Evolutionary conservation across 2,797 vertebrate species (phyloP), one percentile per base, ranked within the genome.

Genomic region (Acipenser transmontanus): DNA sequence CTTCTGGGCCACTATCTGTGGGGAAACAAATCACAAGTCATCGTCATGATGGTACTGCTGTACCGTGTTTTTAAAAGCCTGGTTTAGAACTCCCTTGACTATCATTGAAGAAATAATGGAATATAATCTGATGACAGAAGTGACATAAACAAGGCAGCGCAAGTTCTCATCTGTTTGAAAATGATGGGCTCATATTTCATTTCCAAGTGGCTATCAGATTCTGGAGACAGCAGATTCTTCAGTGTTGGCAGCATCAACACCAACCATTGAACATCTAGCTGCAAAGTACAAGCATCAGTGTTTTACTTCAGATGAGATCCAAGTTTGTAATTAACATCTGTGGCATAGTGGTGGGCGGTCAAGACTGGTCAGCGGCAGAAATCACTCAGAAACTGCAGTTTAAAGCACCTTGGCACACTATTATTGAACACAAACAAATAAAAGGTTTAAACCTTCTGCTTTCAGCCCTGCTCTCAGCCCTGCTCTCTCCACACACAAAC

Each of bases 1-100:
- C 85, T 97, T 98, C 81, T 98, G 97, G 0, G 95, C 95, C 79
- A 97, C 95, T 0, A 98, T 97, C 96, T 99, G 85, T 69, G 73
- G 64, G 75, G 10, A 69, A 73, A 7, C 7, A 83, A 72, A 48
- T 75, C 56, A 70, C 34, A 34, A 34, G 5, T 14, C 51, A 57
- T 57, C 6, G 6, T n/a, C 12, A n/a, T n/a, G 54, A 57, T 11
- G 54, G 54, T n/a, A 57, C 34, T 34, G 17, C 17, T 17, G 17
- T 1, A 17, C 17, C 17, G 3, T 34, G 54, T 57, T 13, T 8
- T 57, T 57, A 57, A 13, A 7, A 57, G 9, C 12, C 4, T n/a
- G 34, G 34, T 34, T 34, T 34, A 34, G 34, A 34, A 34, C 4
- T 34, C 3, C 2, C 34, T 34, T 34, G 34, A 34, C 34, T 3